phyloP scores from a whole-genome alignment of 2,797 vertebrate genomes.

The Menidia menidia region DNA sequence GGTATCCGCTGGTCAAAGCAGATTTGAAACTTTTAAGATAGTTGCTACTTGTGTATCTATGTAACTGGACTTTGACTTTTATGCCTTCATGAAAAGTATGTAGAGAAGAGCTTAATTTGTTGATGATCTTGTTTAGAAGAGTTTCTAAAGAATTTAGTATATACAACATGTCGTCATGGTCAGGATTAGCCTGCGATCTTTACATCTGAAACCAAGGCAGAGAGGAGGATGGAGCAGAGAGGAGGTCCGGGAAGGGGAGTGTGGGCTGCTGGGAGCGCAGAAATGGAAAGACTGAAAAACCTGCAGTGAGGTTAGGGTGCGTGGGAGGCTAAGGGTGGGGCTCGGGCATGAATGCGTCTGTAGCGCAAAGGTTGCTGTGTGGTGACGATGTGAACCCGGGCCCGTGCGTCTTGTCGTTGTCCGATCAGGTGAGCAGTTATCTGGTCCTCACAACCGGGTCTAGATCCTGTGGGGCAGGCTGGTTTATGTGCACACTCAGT shows the following conservation, averaged over 20 bases:
- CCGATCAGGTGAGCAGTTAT: conserved; percentile 66
- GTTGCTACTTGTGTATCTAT: conserved; percentile 3
- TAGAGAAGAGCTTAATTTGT: background rate
- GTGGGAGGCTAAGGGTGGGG: conserved; percentile 67
- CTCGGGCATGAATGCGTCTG: conserved; percentile 47
- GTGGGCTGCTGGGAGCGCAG: conserved; percentile 54
- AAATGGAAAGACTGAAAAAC: conserved; percentile 73
- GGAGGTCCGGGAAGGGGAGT: conserved; percentile 57
- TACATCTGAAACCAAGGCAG: conserved; percentile 35
- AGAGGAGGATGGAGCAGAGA: conserved; percentile 46
- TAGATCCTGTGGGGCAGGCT: conserved; percentile 72
- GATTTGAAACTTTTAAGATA: conserved; percentile 1
- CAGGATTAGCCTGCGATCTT: conserved; percentile 52
- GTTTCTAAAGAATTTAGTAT: conserved; percentile 38
- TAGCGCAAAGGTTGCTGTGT: conserved; percentile 67
- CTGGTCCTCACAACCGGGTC: conserved; percentile 53
- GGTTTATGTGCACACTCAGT: conserved; percentile 54
- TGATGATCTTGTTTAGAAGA: conserved; percentile 33
- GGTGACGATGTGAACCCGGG: conserved; percentile 48
- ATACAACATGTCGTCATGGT: conserved; percentile 40
- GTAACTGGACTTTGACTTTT: background rate
- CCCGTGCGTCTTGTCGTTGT: conserved; percentile 56
- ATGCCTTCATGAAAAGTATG: too few relatives aligned
- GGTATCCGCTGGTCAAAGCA: conserved; percentile 70
- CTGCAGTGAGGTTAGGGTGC: conserved; percentile 60